Base-by-base conservation (phyloP, 2,888 invertebrate genomes). In the Melieria crassipennis region DNA sequence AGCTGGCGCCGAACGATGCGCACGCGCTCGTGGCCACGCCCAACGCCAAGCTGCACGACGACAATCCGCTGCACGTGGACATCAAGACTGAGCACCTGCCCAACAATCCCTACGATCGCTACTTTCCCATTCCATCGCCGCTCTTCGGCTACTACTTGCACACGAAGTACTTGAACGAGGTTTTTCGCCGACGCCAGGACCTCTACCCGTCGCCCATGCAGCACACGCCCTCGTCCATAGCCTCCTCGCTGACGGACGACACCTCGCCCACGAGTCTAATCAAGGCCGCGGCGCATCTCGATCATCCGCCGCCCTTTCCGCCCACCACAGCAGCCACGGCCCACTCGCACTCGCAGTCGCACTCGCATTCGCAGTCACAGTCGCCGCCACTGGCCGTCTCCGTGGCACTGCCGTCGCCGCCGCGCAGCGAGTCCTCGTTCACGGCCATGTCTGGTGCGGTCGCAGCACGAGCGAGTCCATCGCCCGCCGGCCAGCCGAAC, bases 131-230 rank as follows among this genome's bases (percentile, higher is more conserved):
- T 73, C 83, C 82, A 46, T 86, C 87, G 67, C 87, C 87, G 5
- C 75, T 87, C 62, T 90, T 91, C 85, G 90, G 90, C 79, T 89
- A 90, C 77, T 91, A 90, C 81, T 87, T 91, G 79, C 89, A 90
- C 79, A 89, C 89, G 77, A 90, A 90, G 87, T 90, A 90, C 86
- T 88, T 91, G 80, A 90, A 90, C 61, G 89, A 90, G 78, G 87
- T 90, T 69, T 89, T 89, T 77, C 88, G 90, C 43, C 87, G 89
- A 57, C 88, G 91, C 50, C 91, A 90, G 78, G 90, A 91, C 82
- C 90, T 91, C 74, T 91, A 91, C 74, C 80, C 81, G 73, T 81
- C 85, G 66, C 80, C 84, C 66, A 73, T 84, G 79, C 85, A 84
- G 78, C 84, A 84, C 65, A 86, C 86, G 3, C 85, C 84, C 75